Conservation (phyloP, 2,888 invertebrate species). For the Tiphia femorata region DNA sequence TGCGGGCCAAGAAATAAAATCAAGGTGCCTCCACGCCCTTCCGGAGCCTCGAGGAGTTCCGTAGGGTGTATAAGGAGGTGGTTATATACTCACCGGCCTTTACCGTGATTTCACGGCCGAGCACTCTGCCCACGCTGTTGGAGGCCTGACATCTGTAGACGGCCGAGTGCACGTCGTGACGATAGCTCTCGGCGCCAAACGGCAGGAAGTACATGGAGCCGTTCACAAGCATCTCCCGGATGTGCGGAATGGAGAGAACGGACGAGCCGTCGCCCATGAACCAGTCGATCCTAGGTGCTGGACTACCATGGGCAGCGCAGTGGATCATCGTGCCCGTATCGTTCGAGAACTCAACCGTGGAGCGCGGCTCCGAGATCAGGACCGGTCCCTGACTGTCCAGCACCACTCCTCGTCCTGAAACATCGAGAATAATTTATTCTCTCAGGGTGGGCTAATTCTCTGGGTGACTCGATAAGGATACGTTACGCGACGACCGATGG, state of each 20-base stretch:
- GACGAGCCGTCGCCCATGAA: slow-evolving; percentile 79
- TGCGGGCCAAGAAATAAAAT: slow-evolving; percentile 26
- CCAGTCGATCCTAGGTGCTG: slow-evolving; percentile 85
- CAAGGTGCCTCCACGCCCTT: no score
- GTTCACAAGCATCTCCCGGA: slow-evolving; percentile 83
- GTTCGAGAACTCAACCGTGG: slow-evolving; percentile 82
- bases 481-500: no score
- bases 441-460: no score
- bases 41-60: no score
- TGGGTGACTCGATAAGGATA: no score
- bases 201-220: slow-evolving; percentile 89
- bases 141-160: slow-evolving; percentile 78
- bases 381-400: slow-evolving; percentile 78
- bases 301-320: slow-evolving; percentile 84
- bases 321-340: slow-evolving; percentile 81
- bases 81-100: slow-evolving; percentile 82
- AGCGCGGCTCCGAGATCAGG: slow-evolving; percentile 83
- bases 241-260: slow-evolving; percentile 74
- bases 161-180: slow-evolving; percentile 87
- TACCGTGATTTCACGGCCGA: slow-evolving; percentile 89
- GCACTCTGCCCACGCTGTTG: slow-evolving; percentile 81
- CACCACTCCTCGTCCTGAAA: slow-evolving; percentile 64
- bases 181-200: slow-evolving; percentile 84
- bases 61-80: not conserved
- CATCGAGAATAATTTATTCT: no score